A percentile compares a stretch with the other conserved stretches of the same genome.
Evolutionary conservation across 2,888 invertebrate species (phyloP).

Genomic region (Dicranocentrus wangi): DNA sequence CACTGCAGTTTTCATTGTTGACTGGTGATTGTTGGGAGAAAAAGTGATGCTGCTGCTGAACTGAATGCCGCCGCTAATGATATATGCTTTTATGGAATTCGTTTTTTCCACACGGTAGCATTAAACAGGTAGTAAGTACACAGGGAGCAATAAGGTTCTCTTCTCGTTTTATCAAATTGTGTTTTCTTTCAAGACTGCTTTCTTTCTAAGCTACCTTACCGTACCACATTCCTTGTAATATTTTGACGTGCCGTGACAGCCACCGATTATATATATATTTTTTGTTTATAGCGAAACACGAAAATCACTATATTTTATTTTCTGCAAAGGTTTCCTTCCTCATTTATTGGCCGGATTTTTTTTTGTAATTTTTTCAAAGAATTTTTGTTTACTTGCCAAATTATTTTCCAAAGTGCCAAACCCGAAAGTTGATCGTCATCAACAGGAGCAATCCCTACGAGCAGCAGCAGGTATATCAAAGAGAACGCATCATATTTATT

Average conservation of each 20-base stretch:
- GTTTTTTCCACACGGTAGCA: no score
- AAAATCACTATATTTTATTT: slow-evolving; percentile 7
- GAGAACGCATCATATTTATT: neutral
- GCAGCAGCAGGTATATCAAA: no score
- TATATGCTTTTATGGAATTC: slow-evolving; percentile 32
- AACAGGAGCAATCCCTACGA: no score
- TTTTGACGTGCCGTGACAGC: slow-evolving; percentile 56
- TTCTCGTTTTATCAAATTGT: neutral
- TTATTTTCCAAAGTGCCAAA: slow-evolving; percentile 31
- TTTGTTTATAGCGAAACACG: neutral
- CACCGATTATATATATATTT: slow-evolving; percentile 45
- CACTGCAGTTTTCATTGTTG: slow-evolving; percentile 19
- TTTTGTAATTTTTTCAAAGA: slow-evolving; percentile 24
- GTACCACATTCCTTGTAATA: slow-evolving; percentile 54
- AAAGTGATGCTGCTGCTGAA: slow-evolving; percentile 43
- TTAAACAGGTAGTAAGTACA: no score
- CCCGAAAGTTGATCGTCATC: slow-evolving; percentile 18
- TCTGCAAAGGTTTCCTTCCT: slow-evolving; percentile 55
- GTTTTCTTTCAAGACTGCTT: slow-evolving; percentile 12
- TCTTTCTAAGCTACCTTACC: slow-evolving; percentile 37
- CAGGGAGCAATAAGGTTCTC: neutral
- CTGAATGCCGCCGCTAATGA: slow-evolving; percentile 22
- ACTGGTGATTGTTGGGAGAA: slow-evolving; percentile 42
- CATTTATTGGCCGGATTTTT: slow-evolving; percentile 24
- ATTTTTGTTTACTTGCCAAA: slow-evolving; percentile 58